Evolutionary conservation across 2,113 vertebrate species (phyloP), one percentile per base, ranked within the genome.

Genomic region (Corythoichthys haematopterus): DNA sequence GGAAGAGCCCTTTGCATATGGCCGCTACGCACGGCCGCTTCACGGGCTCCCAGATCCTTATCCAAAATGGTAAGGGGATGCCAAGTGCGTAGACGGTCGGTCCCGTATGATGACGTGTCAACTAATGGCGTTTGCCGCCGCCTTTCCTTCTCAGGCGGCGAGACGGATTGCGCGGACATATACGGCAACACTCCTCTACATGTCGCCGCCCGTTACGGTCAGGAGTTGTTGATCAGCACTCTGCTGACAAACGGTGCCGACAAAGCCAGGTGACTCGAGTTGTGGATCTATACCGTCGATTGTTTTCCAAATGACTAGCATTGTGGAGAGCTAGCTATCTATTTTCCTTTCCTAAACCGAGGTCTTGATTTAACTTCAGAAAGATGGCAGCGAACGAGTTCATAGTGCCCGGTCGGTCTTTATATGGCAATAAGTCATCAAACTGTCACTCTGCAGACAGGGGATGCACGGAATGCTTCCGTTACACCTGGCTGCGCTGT

Each of bases 31-130:
- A 97, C 0, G 97, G 97, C 9, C 94, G 95, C 57, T 98, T 98
- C 88, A 98, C 95, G 0, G 93, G 95, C 57, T 98, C 96, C 0
- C 96, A 99, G 91, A 97, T 98, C 88, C 94, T 99, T 67, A 96
- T 98, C 72, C 95, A 99, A 86, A 98, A 98, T 35, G 96, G 97
- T 98, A 93, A 65, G 11, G 6, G 38, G 2, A 61, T 57, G 33
- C 5, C 4, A 6, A 37, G 5, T 61, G 10, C 1, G 20, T 10
- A 16, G 4, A 59, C 57, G 36, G 33, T 15, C 3, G 8, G 11
- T 36, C n/a, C 6, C 36, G 14, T 47, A 63, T 64, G 14, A 38
- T 16, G 13, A 28, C 36, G 38, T 6, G 2, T 47, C 48, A 16
- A 1, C 48, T 14, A 50, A 50, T 36, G 10, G 1, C 7, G 48